Evolutionary conservation across 2,113 vertebrate genomes (phyloP).

Genomic region (Spea multiplicata): DNA sequence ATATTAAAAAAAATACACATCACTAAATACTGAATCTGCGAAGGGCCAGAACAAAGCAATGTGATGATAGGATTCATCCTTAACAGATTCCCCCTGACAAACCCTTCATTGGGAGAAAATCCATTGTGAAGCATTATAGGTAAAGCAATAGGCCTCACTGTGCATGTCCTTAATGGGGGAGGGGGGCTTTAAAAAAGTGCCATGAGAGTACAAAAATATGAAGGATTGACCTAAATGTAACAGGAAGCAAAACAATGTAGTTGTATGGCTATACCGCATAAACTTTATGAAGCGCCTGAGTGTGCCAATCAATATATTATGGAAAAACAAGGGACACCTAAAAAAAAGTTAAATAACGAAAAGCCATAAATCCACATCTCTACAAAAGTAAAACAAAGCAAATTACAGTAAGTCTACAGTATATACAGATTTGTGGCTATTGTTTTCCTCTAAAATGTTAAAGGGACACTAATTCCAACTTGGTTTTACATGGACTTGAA

Average conservation of each 20-base stretch:
- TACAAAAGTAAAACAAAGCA: slow-evolving; percentile 73
- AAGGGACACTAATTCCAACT: no score
- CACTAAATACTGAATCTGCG: no score
- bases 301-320: background rate
- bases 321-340: background rate
- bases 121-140: no score
- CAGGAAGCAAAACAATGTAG: background rate
- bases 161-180: no score
- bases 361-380: slow-evolving; percentile 77
- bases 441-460: slow-evolving; percentile 34
- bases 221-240: background rate
- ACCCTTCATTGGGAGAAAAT: no score
- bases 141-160: no score
- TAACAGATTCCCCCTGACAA: no score
- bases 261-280: no score
- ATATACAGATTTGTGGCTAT: slow-evolving; percentile 63
- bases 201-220: background rate
- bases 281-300: background rate
- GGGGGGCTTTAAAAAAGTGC: background rate
- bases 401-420: slow-evolving; percentile 69
- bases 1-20: no score
- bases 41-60: no score
- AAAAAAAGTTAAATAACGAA: slow-evolving; percentile 69
- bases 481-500: no score
- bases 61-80: no score